Evolutionary conservation across 2,113 vertebrate genomes (phyloP).

Genomic region (Anser cygnoides): DNA sequence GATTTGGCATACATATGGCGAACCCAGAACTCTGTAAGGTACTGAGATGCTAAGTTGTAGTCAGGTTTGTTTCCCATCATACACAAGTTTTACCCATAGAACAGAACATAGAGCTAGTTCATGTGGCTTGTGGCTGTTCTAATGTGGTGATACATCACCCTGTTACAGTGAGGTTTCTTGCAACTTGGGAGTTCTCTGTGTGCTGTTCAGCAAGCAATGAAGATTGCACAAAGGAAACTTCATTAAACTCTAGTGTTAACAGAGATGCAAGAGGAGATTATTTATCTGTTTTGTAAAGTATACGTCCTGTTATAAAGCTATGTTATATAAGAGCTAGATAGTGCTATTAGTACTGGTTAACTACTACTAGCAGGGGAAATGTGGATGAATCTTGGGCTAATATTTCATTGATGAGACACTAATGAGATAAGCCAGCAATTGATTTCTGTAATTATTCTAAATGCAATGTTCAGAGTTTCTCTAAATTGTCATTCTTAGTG

Average conservation of each 20-base stretch:
- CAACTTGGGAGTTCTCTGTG: not conserved
- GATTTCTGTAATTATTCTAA: not conserved
- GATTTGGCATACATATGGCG: not conserved
- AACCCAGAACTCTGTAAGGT: no score
- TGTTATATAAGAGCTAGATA: not conserved
- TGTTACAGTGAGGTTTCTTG: not conserved
- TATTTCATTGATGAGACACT: conserved; percentile 34
- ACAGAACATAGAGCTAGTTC: not conserved
- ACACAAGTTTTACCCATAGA: not conserved
- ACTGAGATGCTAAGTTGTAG: not conserved
- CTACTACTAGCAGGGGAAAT: not conserved
- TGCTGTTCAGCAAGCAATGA: fast-evolving
- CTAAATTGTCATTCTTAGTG: not conserved
- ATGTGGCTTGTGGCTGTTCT: not conserved
- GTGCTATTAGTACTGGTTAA: not conserved
- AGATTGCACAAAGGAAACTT: not conserved
- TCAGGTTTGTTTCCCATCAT: not conserved
- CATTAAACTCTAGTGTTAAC: not conserved
- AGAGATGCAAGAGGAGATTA: not conserved
- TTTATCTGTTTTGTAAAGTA: not conserved
- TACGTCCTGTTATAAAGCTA: not conserved
- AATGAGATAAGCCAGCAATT: conserved; percentile 20
- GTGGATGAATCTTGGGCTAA: not conserved
- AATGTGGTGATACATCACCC: not conserved
- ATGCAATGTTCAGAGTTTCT: not conserved